Evolutionary conservation across 2,888 invertebrate genomes (phyloP), one percentile per base, ranked within the genome.

Genomic region (Platerodrilus igneus): DNA sequence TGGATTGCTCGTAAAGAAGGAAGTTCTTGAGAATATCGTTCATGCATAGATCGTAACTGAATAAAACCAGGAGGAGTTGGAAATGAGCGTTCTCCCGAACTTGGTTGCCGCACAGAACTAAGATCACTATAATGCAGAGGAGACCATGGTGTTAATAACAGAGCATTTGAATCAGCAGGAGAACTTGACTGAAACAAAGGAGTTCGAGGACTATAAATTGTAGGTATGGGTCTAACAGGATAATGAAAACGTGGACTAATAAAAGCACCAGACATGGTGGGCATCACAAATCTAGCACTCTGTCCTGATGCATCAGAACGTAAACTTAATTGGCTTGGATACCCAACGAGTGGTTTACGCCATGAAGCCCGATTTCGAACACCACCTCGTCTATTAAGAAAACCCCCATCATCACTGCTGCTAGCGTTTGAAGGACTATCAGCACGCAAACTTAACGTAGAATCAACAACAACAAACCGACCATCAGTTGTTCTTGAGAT

Each of bases 121-220:
- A 91, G 76, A 69, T 91, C 90, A 63, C 86, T 87, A 59, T 86
- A 84, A 70, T 88, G 86, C 45, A 82, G 74, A 36, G 83, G 79
- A 10, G 83, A 83, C 39, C 84, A 83, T 3, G 82, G 75, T 62
- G 78, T 74, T 37, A 76, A 70, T 27, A 74, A 60, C 47, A 73
- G 67, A 7, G 75, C 76, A 45, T 76, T 77, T 56, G 78, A 76
- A 44, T 74, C 70, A 64, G 79, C 79, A 23, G 83, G 80, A 3
- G 83, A 81, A 69, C 82, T 76, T 57, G 70, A 78, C 66, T 69
- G 81, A 59, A 83, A 76, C 63, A 69, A 68, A 0, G 76, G 76
- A 1, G 75, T 69, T n/a, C 68, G 64, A 2, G 70, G 62, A 37
- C 63, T 68, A 49, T 66, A 69, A 30, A 68, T 65, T 6, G 67